Percentiles rank a stretch among this genome's conserved stretches.
These are phyloP conservation scores for Odontamblyopus rebecca DNA, from an alignment of 2,797 vertebrate species.

Conservation along the genomic window DNA sequence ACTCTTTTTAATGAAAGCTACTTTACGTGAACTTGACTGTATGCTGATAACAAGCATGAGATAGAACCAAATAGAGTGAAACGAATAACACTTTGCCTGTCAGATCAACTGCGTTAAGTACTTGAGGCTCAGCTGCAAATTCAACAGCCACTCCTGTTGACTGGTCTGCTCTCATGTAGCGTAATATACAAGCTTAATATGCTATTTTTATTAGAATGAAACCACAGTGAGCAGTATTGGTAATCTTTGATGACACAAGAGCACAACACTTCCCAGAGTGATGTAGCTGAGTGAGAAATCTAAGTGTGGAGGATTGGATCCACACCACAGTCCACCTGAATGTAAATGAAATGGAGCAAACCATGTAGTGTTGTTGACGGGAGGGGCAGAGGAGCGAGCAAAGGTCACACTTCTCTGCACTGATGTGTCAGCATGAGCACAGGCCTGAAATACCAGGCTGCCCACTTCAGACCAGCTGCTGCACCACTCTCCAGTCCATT, in stretches of 20 bases:
- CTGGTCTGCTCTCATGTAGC: neutral
- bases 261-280: neutral
- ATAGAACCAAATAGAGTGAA: neutral
- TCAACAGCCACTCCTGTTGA: neutral
- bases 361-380: constrained; percentile 21
- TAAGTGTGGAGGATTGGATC: neutral
- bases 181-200: neutral
- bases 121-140: neutral
- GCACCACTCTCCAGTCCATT: constrained; percentile 50
- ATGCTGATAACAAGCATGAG: neutral
- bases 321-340: neutral
- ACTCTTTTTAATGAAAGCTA: neutral
- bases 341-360: constrained; percentile 4
- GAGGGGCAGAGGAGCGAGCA: constrained; percentile 44
- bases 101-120: neutral
- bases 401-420: constrained; percentile 72
- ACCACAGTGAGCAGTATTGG: neutral
- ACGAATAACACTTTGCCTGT: neutral
- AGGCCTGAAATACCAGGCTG: constrained; percentile 66
- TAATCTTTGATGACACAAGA: neutral
- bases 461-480: constrained; percentile 60
- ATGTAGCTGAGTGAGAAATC: neutral
- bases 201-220: neutral
- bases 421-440: constrained; percentile 70
- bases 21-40: neutral